Evolutionary conservation across 1,140 invertebrate genomes (phyloP).

Genomic region (Limonius californicus): DNA sequence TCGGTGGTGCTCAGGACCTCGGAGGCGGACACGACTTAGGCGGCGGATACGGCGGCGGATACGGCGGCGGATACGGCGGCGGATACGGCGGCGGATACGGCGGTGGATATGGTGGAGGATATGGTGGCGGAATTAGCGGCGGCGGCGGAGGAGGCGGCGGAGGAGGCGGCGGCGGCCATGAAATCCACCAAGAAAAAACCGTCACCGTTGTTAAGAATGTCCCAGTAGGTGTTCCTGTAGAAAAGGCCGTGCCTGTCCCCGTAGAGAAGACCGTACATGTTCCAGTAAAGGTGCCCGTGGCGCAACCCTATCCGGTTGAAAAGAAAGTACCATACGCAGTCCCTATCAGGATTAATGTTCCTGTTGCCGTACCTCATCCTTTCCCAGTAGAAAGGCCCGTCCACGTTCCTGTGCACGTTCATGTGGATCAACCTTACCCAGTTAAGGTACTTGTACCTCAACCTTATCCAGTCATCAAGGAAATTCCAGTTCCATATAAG

Average conservation of each 20-base stretch:
- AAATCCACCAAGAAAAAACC: constrained; percentile 63
- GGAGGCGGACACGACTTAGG: constrained; percentile 44
- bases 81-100: no score
- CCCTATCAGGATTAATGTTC: constrained; percentile 58
- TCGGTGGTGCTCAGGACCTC: constrained; percentile 25
- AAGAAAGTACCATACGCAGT: constrained; percentile 65
- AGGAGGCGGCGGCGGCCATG: constrained; percentile 27
- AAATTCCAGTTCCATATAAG: constrained; percentile 60
- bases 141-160: neutral
- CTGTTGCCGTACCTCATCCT: constrained; percentile 63
- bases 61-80: constrained; percentile 15
- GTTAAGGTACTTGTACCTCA: constrained; percentile 62
- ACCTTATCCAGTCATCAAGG: constrained; percentile 66
- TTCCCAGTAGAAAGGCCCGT: constrained; percentile 69
- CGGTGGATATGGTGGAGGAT: constrained; percentile 31
- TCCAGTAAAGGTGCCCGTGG: constrained; percentile 54
- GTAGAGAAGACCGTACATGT: constrained; percentile 60
- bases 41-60: neutral
- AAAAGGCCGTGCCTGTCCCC: constrained; percentile 43
- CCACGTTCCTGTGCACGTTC: constrained; percentile 68
- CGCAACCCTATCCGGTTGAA: constrained; percentile 66
- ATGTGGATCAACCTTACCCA: constrained; percentile 61
- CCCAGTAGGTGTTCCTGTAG: constrained; percentile 41
- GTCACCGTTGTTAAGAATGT: constrained; percentile 72
- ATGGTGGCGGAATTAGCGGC: constrained; percentile 37